Base-by-base conservation (phyloP, 2,888 invertebrate species). In the Euclidia mi region DNA sequence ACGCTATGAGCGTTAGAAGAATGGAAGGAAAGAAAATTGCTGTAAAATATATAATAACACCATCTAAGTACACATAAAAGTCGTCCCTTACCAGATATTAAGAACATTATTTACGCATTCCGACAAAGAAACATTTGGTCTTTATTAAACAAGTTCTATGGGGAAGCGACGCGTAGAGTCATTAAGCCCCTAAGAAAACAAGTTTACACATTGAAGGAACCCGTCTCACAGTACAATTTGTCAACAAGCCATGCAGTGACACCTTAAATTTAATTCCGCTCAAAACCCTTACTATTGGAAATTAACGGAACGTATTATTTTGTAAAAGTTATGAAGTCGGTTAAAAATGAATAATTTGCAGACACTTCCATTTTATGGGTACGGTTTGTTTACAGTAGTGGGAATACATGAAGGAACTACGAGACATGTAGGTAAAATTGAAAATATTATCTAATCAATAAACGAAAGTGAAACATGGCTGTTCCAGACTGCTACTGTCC, bases 211-310 rank as follows among this genome's bases (percentile, higher is more conserved):
- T 66, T 64, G 55, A 57, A 65, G 66, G 58, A 58, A 65, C 56
- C 56, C 45, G 50, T 59, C 66, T 63, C 47, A 35, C 47, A 62
- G 62, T 70, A 65, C 69, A 76, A 79, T 76, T 67, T 67, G 62
- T 59, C 57, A 66, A 70, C 75, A 75, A 73, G 64, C 68, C 65
- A 62, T 75, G 69, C 67, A 71, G 65, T 65, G 77, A 66, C 71
- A 71, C 69, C 69, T 69, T 64, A 55, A 71, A 71, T 69, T 73
- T 75, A 76, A 75, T 78, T 70, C 63, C 46, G 55, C 58, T 69
- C 62, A 49, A 31, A 44, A 31, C 56, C 61, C 48, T 29, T 57
- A 65, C 67, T 41, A 65, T 56, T 57, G 55, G 32, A 47, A 34
- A 7, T 1, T 34, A 53, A 6, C 14, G 2, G 12, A 2, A 17